phyloP scores from a whole-genome alignment of 2,888 invertebrate species.

The Argynnis bischoffii region DNA sequence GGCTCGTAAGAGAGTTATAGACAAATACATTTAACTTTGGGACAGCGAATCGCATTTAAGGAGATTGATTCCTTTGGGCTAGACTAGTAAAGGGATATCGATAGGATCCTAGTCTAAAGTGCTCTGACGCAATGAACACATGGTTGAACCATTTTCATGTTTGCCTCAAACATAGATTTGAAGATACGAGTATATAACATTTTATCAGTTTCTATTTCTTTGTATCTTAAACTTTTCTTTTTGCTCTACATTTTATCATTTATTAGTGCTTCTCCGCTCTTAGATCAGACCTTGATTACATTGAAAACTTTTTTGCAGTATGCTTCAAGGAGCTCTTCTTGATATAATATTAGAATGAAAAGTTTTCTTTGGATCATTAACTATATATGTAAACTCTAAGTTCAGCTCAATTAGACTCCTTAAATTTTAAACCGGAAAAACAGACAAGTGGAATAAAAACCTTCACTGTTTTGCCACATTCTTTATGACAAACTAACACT shows the following conservation, averaged over 20 bases:
- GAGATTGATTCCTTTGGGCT: constrained; percentile 29
- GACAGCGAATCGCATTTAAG: constrained; percentile 22
- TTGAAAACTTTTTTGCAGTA: no score
- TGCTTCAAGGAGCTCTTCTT: no score
- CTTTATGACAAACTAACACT: no score
- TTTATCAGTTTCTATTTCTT: not conserved
- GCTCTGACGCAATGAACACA: constrained; percentile 11
- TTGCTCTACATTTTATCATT: not conserved
- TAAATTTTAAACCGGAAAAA: no score
- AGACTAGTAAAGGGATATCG: constrained; percentile 26
- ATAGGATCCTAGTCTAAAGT: constrained; percentile 26
- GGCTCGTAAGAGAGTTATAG: constrained; percentile 20
- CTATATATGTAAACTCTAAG: no score
- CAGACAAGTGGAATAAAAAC: no score
- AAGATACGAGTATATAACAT: not conserved
- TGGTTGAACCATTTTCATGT: constrained; percentile 15
- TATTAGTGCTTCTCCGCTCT: no score
- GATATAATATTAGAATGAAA: no score
- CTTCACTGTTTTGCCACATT: no score
- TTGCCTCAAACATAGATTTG: constrained; percentile 1
- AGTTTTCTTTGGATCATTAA: no score
- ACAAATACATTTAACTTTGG: constrained; percentile 25
- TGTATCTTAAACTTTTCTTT: not conserved
- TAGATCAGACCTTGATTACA: no score
- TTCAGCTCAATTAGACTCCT: no score